Percentiles rank a stretch among this genome's conserved stretches.
phyloP scores from a whole-genome alignment of 2,888 invertebrate genomes.

The Chironomus riparius region DNA sequence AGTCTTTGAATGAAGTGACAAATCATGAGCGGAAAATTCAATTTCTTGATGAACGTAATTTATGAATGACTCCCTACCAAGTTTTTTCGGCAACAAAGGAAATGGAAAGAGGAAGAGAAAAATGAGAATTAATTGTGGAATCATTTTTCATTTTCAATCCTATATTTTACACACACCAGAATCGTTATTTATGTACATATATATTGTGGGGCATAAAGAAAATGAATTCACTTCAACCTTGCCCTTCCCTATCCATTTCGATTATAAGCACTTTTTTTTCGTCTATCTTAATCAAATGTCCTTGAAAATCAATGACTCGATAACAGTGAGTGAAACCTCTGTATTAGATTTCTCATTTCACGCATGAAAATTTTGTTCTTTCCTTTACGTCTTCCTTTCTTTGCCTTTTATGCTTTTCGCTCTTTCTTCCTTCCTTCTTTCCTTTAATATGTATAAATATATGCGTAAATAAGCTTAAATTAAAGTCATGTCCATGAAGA shows the following conservation, averaged over 20 bases:
- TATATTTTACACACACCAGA: not conserved
- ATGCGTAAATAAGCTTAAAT: conserved; percentile 4
- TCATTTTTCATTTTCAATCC: not conserved
- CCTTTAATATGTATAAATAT: not conserved
- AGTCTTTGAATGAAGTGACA: no score
- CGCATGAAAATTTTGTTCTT: not conserved
- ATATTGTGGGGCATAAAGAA: not conserved
- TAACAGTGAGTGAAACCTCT: not conserved
- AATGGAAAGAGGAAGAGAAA: not conserved
- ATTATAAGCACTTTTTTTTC: not conserved
- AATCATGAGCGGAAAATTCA: no score
- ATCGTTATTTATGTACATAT: not conserved
- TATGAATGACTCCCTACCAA: not conserved
- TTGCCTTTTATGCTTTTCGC: not conserved
- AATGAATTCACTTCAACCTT: not conserved
- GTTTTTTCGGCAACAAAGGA: not conserved
- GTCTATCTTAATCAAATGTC: conserved; percentile 1
- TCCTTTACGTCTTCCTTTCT: not conserved
- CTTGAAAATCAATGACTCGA: conserved; percentile 20
- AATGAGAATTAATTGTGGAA: not conserved
- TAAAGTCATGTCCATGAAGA: not conserved
- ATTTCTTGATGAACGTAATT: no score
- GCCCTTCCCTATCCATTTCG: not conserved
- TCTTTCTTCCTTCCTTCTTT: not conserved
- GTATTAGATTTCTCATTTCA: not conserved